Conservation (phyloP, 2,888 invertebrate species). For the Agrochola litura region DNA sequence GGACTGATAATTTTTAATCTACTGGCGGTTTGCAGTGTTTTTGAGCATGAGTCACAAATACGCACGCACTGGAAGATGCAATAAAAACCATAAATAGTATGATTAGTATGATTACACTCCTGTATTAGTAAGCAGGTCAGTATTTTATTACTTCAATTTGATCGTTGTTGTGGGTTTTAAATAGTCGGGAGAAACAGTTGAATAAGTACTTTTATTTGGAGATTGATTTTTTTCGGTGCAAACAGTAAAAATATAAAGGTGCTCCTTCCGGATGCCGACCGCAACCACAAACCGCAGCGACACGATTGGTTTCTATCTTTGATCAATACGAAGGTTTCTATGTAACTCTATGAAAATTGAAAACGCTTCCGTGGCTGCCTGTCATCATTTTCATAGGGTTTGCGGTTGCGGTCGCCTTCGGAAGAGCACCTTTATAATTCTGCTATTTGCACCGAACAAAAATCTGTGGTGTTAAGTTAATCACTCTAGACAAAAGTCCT, state of each 20-base stretch:
- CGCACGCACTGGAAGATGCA: conserved; percentile 10
- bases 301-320: no score
- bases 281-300: not conserved
- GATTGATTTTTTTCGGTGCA: not conserved
- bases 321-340: no score
- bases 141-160: conserved; percentile 34
- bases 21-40: conserved; percentile 11
- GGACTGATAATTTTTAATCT: conserved; percentile 23
- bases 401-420: not conserved
- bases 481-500: no score
- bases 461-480: no score
- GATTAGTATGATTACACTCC: conserved; percentile 27
- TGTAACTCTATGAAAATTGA: not conserved
- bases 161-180: conserved; percentile 27
- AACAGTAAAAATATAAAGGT: not conserved
- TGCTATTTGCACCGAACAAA: no score
- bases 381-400: not conserved
- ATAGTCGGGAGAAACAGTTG: not conserved
- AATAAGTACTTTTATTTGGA: conserved; percentile 2
- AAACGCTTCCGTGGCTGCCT: not conserved
- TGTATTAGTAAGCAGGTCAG: conserved; percentile 14
- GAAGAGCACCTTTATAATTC: not conserved
- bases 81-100: conserved; percentile 36
- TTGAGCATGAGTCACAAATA: conserved; percentile 23
- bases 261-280: not conserved